A percentile compares a stretch with the other conserved stretches of the same genome.
Evolutionary conservation across 1,140 invertebrate species (phyloP).

Genomic region (Idris sp.): DNA sequence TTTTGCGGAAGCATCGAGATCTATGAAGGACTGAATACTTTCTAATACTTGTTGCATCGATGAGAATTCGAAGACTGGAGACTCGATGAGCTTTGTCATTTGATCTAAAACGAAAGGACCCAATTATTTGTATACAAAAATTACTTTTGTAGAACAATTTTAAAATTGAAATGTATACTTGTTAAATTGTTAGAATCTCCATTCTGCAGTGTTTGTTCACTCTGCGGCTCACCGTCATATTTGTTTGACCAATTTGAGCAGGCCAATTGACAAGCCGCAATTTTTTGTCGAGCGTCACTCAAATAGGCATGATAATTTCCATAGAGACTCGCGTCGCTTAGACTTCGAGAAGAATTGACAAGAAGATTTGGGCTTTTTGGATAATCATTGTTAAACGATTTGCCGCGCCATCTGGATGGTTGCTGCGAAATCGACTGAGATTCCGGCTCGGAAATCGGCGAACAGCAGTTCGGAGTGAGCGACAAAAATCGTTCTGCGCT

Average conservation of each 20-base stretch:
- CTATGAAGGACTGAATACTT: slow-evolving; percentile 68
- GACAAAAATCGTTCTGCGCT: slow-evolving; percentile 90
- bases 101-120: too few relatives aligned
- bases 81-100: slow-evolving; percentile 16
- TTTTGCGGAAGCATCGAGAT: slow-evolving; percentile 36
- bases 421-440: slow-evolving; percentile 8
- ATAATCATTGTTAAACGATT: slow-evolving; percentile 35
- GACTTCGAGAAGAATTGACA: slow-evolving; percentile 73
- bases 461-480: slow-evolving; percentile 85
- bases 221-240: slow-evolving; percentile 82
- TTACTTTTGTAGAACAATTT: too few relatives aligned
- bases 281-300: slow-evolving; percentile 87
- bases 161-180: too few relatives aligned
- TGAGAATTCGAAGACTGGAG: slow-evolving; percentile 44
- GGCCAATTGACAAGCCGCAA: slow-evolving; percentile 84
- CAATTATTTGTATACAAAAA: too few relatives aligned
- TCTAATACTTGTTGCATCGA: slow-evolving; percentile 67
- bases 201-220: slow-evolving; percentile 11
- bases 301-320: slow-evolving; percentile 91
- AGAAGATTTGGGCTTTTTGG: slow-evolving; percentile 66
- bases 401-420: slow-evolving; percentile 45
- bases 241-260: slow-evolving; percentile 87
- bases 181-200: slow-evolving; percentile 14
- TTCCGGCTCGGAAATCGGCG: slow-evolving; percentile 56
- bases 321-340: slow-evolving; percentile 80